Base-by-base conservation (phyloP, 1,140 invertebrate species). In the Megalopta genalis region DNA sequence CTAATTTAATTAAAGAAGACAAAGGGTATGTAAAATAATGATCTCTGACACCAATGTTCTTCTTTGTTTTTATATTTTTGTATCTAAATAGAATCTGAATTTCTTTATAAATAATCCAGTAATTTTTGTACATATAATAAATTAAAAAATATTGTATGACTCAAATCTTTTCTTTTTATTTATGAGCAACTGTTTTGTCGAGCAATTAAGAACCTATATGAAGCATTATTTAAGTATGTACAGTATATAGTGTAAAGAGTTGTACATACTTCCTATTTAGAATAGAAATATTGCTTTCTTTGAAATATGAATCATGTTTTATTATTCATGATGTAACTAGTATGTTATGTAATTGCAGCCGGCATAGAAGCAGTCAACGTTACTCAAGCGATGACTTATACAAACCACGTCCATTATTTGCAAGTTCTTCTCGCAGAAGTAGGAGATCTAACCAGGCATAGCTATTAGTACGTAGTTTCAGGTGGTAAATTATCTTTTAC, bases 341-440 rank as follows among this genome's bases (percentile, higher is more conserved):
- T 74, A 10, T 66, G 4, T 79, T 79, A 73, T 73, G 37, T 80
- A 72, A 86, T 89, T 91, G 42, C 87, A 92, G 91, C 80, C 88
- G 89, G 21, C 88, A 89, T 72, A 89, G 90, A 72, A 92, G 89
- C 83, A 92, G 88, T 80, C 94, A 95, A 88, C 93, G 95, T 74
- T 96, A 96, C 84, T 94, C 94, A 57, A 95, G 94, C 83, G 94
- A 95, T 87, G 95, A 96, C 92, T 90, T 96, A 77, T 96, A 95
- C 90, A 96, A 96, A 90, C 95, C 95, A 73, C 93, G 95, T 83
- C 94, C 94, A 49, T 86, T 95, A 60, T 93, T 94, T 87, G 90
- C 91, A 27, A 92, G 90, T 77, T 93, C 93, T 75, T 93, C 93
- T 62, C 90, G 93, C 80, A 90, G 93, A 83, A 92, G 89, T 81